phyloP scores from a whole-genome alignment of 2,113 vertebrate species.

The Pitta sordida region DNA sequence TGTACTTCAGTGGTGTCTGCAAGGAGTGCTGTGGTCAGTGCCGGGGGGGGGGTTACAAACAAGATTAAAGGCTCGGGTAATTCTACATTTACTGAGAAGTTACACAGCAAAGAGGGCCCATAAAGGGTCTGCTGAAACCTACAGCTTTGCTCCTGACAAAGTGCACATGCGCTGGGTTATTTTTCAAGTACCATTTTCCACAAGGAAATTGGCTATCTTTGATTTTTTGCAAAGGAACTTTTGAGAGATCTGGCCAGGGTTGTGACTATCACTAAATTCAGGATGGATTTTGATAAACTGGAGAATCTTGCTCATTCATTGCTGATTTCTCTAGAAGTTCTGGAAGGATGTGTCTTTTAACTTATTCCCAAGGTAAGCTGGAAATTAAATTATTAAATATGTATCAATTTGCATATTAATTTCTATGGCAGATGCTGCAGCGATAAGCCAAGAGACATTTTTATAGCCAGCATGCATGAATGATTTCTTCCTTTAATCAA shows the following conservation, averaged over 20 bases:
- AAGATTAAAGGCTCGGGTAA: background rate
- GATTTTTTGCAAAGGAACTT: background rate
- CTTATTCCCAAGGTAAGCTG: background rate
- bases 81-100: background rate
- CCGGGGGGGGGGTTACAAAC: background rate
- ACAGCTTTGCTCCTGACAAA: background rate
- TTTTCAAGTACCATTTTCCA: background rate
- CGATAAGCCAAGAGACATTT: background rate
- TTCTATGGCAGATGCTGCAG: background rate
- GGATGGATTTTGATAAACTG: background rate
- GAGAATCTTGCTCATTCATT: background rate
- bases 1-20: background rate
- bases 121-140: background rate
- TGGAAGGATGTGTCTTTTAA: background rate
- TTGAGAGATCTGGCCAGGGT: background rate
- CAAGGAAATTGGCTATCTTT: background rate
- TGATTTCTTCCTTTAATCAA: background rate
- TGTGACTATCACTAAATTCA: background rate
- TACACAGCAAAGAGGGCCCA: background rate
- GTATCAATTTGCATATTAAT: background rate
- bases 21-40: background rate
- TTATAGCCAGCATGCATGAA: background rate
- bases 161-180: accelerated
- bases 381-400: background rate
- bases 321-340: background rate